Conservation (phyloP, 2,888 invertebrate species). For the Drosophila mulleri region DNA sequence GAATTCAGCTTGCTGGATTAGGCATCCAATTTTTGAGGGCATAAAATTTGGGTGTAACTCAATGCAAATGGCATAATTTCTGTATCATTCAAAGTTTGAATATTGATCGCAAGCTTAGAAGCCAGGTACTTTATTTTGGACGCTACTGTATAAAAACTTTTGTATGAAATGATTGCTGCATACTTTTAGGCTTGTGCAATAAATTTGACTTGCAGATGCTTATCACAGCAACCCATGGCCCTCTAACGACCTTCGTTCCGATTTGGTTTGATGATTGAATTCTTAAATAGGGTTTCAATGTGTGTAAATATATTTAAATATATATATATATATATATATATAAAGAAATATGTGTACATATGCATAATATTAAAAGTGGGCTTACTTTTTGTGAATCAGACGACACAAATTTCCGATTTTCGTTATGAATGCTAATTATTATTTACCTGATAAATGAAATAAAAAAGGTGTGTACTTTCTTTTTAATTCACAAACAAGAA, state of each 20-base stretch:
- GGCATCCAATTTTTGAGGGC: too few relatives aligned
- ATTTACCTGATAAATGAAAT: neutral
- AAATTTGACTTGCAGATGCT: neutral
- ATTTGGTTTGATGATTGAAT: neutral
- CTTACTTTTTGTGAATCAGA: neutral
- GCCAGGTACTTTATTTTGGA: conserved; percentile 1
- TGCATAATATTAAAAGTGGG: neutral
- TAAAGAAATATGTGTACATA: neutral
- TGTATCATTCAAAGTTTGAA: too few relatives aligned
- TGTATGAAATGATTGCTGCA: conserved; percentile 4
- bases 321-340: neutral
- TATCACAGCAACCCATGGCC: neutral
- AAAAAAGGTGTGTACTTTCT: neutral
- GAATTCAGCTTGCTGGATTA: neutral
- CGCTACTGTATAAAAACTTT: conserved; percentile 11
- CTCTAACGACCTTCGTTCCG: conserved; percentile 8
- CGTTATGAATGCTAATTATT: neutral
- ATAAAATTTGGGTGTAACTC: too few relatives aligned
- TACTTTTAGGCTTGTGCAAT: conserved; percentile 18
- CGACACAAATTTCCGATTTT: neutral
- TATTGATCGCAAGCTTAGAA: too few relatives aligned
- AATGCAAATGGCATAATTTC: too few relatives aligned
- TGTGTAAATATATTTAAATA: neutral
- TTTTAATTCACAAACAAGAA: neutral
- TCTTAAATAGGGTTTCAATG: neutral